A percentile compares a stretch with the other conserved stretches of the same genome.
phyloP scores from a whole-genome alignment of 1,140 invertebrate genomes.

The Phenacoccus solenopsis region DNA sequence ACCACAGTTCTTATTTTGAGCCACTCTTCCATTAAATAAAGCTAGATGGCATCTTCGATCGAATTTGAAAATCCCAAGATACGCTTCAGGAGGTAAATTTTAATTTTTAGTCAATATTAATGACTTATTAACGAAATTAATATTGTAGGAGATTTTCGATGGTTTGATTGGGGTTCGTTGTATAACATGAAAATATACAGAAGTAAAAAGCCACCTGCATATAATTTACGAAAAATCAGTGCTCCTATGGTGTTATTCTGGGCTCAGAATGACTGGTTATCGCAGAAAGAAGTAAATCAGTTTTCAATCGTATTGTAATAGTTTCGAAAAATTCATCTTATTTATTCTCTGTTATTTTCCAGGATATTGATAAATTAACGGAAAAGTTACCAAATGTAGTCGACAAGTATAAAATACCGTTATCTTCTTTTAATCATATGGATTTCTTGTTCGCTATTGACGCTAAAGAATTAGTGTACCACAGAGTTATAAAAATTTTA shows the following conservation, averaged over 20 bases:
- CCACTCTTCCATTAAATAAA: no score
- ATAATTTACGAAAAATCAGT: constrained; percentile 45
- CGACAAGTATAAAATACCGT: constrained; percentile 38
- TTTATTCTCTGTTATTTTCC: constrained; percentile 16
- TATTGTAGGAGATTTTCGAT: constrained; percentile 2
- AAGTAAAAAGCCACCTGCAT: constrained; percentile 38
- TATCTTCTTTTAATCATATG: constrained; percentile 50
- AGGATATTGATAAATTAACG: constrained; percentile 45
- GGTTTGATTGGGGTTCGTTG: not conserved
- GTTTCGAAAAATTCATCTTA: not conserved
- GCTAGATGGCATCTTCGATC: no score
- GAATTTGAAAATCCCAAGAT: no score
- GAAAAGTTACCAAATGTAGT: constrained; percentile 36
- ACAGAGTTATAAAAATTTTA: constrained; percentile 31
- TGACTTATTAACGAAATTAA: not conserved
- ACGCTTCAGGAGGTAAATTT: no score
- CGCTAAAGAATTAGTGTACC: constrained; percentile 43
- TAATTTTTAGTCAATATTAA: no score
- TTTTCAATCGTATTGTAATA: not conserved
- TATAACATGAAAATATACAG: constrained; percentile 39
- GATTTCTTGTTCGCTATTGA: constrained; percentile 54
- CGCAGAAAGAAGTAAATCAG: constrained; percentile 25
- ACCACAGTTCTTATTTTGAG: no score
- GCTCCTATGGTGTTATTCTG: constrained; percentile 55
- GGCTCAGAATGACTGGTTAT: constrained; percentile 55